Percentiles rank a stretch among this genome's conserved stretches.
Evolutionary conservation across 37 sponge, comb jelly and placozoan species (phyloP).

Genomic region (Corticium candelabrum): DNA sequence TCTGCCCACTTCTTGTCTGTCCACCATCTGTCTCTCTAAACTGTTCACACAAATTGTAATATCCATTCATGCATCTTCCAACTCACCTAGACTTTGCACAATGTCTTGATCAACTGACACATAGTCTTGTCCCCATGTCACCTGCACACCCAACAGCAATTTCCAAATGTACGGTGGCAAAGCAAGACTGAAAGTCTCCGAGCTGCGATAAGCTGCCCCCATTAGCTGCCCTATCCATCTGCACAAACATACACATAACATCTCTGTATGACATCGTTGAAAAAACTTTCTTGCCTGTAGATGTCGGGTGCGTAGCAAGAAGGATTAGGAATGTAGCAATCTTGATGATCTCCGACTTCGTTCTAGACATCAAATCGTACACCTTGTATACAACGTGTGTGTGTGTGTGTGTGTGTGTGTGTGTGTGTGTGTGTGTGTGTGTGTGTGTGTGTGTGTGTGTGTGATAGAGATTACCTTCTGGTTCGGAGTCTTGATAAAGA

Average conservation of each 20-base stretch:
- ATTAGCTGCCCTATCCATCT: slow-evolving; percentile 68
- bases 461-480: not conserved
- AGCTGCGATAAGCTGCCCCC: slow-evolving; percentile 79
- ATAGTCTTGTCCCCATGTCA: slow-evolving; percentile 76
- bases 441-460: no score
- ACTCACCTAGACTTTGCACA: not conserved
- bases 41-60: no score
- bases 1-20: no score
- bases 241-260: not conserved
- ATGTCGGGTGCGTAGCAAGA: slow-evolving; percentile 36
- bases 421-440: no score
- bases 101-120: slow-evolving; percentile 47
- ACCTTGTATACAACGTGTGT: no score
- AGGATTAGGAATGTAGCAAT: slow-evolving; percentile 68
- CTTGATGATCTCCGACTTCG: not conserved
- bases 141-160: slow-evolving; percentile 65
- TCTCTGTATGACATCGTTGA: not conserved
- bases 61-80: no score
- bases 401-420: no score
- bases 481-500: slow-evolving; percentile 83
- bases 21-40: no score
- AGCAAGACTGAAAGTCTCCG: slow-evolving; percentile 59
- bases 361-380: not conserved
- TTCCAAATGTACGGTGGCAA: slow-evolving; percentile 91
- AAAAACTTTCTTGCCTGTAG: slow-evolving; percentile 22